phyloP scores from a whole-genome alignment of 2,113 vertebrate genomes.

The Bambusicola thoracicus region DNA sequence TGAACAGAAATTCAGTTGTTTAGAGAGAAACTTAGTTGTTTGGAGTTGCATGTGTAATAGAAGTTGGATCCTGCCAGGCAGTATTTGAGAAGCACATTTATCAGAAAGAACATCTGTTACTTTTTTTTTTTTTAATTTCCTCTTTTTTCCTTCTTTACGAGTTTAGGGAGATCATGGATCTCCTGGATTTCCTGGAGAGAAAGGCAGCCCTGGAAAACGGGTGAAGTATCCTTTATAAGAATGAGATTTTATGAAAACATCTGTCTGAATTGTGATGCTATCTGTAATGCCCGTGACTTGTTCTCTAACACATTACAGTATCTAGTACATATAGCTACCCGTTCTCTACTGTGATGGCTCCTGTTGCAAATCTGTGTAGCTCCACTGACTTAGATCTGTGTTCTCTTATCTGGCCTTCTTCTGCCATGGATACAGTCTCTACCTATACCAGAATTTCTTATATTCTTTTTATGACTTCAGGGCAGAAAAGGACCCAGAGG shows the following conservation, averaged over 20 bases:
- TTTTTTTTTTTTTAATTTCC: not conserved
- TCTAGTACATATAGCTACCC: not conserved
- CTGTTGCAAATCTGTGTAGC: not conserved
- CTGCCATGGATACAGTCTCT: not conserved
- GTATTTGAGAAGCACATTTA: not conserved
- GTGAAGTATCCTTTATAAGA: conserved; percentile 63
- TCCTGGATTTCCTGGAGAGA: conserved; percentile 75
- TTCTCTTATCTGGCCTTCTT: not conserved
- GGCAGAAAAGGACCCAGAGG: conserved; percentile 82
- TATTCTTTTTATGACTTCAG: conserved; percentile 66
- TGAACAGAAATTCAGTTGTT: not conserved
- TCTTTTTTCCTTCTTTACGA: not conserved
- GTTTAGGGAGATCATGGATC: conserved; percentile 79
- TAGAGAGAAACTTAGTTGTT: not conserved
- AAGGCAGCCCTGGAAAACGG: conserved; percentile 76
- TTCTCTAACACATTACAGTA: not conserved
- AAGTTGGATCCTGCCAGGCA: not conserved
- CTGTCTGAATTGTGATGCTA: not conserved
- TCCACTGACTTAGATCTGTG: not conserved
- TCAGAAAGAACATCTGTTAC: not conserved
- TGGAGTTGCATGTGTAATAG: not conserved
- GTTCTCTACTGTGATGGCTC: not conserved
- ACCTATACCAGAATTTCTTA: not conserved
- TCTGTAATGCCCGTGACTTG: not conserved
- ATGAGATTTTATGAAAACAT: not conserved